Base-by-base conservation (phyloP, 2,113 vertebrate species). In the Sylvietta virens region DNA sequence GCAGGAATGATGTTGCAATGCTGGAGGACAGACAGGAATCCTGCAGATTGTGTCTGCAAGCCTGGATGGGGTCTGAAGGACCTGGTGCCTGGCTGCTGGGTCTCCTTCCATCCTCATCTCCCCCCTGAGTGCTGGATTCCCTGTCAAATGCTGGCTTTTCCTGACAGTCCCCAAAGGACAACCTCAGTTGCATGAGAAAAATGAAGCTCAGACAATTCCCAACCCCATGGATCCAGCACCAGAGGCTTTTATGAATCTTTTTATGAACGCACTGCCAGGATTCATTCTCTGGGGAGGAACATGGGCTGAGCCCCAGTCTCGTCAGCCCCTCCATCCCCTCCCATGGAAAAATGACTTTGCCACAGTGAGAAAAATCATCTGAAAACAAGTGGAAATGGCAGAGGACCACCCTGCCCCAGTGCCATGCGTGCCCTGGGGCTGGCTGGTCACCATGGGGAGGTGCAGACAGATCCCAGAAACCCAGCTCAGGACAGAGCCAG, bases 341-440 rank as follows among this genome's bases (percentile, higher is more conserved):
- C 50, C 42, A 4, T 2, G 33, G 27, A 37, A 8, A 76, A 54
- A 82, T 30, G 10, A 24, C n/a, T 54, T 42, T 13, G 1, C 37
- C 27, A 39, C 7, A 26, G 30, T 15, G 45, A 67, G 57, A 48
- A 70, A 66, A 84, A 84, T 24, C 20, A 51, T 16, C n/a, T 9
- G 35, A 2, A 48, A 88, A 20, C 6, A 16, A 42, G 39, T 20
- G 44, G 80, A 54, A 72, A 26, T 17, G 17, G 42, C 33, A 26
- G 42, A 50, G 15, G 6, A 2, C 12, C 22, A 7, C 10, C 56
- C 57, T 50, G 11, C 28, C 15, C 18, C 28, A 21, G 44, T 44
- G 47, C 54, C 40, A 6, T 9, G 0, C 1, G 1, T 14, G 57
- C 27, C 17, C 22, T 50, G 53, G 11, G 23, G 31, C 51, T 54